Evolutionary conservation across 2,888 invertebrate species (phyloP).

Genomic region (Cheilosia grossa): DNA sequence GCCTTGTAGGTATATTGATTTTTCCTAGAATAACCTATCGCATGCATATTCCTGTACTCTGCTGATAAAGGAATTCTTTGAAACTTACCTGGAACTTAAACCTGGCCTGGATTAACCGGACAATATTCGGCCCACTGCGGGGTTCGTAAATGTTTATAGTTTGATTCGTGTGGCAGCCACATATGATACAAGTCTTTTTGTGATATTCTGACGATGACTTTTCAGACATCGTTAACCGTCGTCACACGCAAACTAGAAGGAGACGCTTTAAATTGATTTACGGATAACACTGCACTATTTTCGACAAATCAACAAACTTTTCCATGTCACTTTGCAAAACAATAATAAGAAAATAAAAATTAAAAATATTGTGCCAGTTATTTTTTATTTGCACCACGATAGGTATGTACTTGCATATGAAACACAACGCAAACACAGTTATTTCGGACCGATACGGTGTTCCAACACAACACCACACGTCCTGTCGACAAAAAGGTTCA

Average conservation of each 20-base stretch:
- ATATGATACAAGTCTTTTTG: slow-evolving; percentile 83
- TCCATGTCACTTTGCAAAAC: slow-evolving; percentile 9
- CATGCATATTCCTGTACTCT: slow-evolving; percentile 18
- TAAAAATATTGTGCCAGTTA: slow-evolving; percentile 10
- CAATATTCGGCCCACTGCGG: slow-evolving; percentile 82
- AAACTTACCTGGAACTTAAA: slow-evolving; percentile 82
- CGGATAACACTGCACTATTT: slow-evolving; percentile 16
- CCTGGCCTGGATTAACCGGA: slow-evolving; percentile 82
- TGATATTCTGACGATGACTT: slow-evolving; percentile 80
- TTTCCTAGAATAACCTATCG: slow-evolving; percentile 45
- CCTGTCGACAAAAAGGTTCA: slow-evolving; percentile 47
- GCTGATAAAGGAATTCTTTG: background rate
- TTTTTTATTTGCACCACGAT: slow-evolving; percentile 4
- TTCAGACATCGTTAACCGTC: slow-evolving; percentile 76
- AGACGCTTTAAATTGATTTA: slow-evolving; percentile 1
- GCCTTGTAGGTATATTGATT: slow-evolving; percentile 68
- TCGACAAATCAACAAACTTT: background rate
- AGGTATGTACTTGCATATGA: background rate
- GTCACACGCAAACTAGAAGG: background rate
- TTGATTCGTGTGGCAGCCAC: slow-evolving; percentile 83
- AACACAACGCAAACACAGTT: slow-evolving; percentile 45
- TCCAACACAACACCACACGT: slow-evolving; percentile 44
- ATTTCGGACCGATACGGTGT: slow-evolving; percentile 33
- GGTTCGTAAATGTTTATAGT: slow-evolving; percentile 83
- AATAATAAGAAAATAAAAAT: slow-evolving; percentile 8